Percentiles rank a stretch among this genome's conserved stretches.
phyloP scores from a whole-genome alignment of 2,113 vertebrate species.

The Rostratula benghalensis region DNA sequence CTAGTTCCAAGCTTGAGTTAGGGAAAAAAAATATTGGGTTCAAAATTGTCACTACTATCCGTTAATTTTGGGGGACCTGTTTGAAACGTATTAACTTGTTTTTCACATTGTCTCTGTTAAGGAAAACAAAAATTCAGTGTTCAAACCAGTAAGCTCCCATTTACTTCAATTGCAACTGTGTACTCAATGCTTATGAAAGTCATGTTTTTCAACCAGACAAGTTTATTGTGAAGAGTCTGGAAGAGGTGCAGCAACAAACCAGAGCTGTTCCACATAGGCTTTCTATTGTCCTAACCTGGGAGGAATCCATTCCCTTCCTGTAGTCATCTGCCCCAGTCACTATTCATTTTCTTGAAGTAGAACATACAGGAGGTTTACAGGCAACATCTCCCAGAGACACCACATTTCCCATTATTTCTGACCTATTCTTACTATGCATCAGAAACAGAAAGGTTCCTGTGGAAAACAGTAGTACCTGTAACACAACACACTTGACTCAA shows the following conservation, averaged over 20 bases:
- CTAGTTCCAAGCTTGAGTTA: background rate
- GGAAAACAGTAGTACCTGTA: background rate
- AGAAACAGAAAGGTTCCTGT: background rate
- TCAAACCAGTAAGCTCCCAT: background rate
- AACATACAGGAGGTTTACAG: background rate
- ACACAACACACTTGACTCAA: background rate
- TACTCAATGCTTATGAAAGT: background rate
- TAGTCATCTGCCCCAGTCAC: background rate
- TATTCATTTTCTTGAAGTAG: background rate
- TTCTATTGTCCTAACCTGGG: background rate
- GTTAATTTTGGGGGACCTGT: background rate
- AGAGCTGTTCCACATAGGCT: background rate
- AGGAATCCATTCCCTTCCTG: background rate
- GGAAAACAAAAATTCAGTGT: background rate
- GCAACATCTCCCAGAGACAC: background rate
- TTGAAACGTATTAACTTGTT: background rate
- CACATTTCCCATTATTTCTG: background rate
- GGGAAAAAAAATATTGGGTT: background rate
- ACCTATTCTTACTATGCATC: background rate
- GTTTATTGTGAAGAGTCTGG: background rate
- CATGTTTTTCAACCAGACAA: background rate
- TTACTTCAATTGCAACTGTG: background rate
- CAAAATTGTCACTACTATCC: background rate
- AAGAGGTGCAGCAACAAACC: background rate
- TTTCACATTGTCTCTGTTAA: background rate